Evolutionary conservation across 2,797 vertebrate species (phyloP).

Genomic region (Tragopan temminckii): DNA sequence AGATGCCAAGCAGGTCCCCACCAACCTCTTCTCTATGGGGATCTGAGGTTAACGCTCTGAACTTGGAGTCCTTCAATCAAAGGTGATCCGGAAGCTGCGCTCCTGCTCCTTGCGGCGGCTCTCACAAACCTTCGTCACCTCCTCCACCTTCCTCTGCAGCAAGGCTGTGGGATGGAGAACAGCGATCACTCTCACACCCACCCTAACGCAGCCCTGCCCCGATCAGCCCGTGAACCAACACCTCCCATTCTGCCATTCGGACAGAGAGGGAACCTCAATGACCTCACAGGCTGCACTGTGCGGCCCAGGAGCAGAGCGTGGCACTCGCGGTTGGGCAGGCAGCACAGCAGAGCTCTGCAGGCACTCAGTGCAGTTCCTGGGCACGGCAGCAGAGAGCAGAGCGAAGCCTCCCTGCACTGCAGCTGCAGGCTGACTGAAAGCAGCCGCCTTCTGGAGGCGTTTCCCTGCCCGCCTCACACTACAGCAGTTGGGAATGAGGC

Average conservation of each 20-base stretch:
- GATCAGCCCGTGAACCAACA: background rate
- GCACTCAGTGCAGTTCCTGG: background rate
- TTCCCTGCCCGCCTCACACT: background rate
- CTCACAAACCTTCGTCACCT: conserved; percentile 92
- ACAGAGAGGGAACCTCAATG: background rate
- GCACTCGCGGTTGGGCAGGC: background rate
- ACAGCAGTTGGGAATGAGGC: background rate
- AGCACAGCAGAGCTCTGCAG: background rate
- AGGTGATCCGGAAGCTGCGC: conserved; percentile 90
- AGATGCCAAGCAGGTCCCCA: too few species aligned
- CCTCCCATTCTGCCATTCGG: background rate
- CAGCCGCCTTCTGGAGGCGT: background rate
- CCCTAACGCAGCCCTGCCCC: background rate
- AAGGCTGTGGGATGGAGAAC: conserved; percentile 77
- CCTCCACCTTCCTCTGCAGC: conserved; percentile 94
- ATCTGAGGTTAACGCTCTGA: too few species aligned
- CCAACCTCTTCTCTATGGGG: too few species aligned
- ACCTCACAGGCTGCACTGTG: background rate
- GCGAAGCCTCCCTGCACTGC: background rate
- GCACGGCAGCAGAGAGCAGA: too few species aligned
- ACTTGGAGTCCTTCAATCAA: conserved; percentile 78
- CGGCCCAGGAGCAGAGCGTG: background rate
- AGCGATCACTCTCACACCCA: background rate
- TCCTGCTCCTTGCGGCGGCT: conserved; percentile 94
- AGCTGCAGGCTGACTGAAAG: background rate